Evolutionary conservation across 2,797 vertebrate species (phyloP), one percentile per base, ranked within the genome.

Genomic region (Erpetoichthys calabaricus): DNA sequence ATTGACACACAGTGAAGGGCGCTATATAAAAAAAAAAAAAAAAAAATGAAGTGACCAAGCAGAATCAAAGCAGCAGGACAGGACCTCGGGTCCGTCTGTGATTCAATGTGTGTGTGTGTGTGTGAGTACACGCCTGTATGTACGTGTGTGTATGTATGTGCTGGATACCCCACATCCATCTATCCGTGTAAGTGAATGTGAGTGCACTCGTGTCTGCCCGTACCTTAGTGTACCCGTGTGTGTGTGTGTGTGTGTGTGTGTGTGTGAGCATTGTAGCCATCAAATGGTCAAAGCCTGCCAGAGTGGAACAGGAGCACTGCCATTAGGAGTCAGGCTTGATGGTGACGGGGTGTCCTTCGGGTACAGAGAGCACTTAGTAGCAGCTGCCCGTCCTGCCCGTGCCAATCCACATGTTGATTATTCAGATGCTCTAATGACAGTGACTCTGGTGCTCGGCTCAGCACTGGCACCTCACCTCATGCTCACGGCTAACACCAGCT

Each of bases 221-320:
- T n/a, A 49, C 47, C 7, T 7, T n/a, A 3, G 7, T 53, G 63
- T 65, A 64, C 60, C 62, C 55, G 60, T 67, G 65, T 65, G 64
- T 65, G 64, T 62, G 54, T 62, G 57, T 44, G 45, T n/a, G 9
- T 47, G 53, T 56, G 44, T 44, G 53, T 42, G 10, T 54, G 4
- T 55, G 8, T 46, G 67, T 57, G 25, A 25, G 25, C 25, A 25
- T 25, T 25, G 25, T 79, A 80, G 78, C 80, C 76, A 86, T 86
- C 83, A 76, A 74, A 70, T 81, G 80, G 88, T 88, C 86, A 88
- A 85, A 86, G 83, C 72, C 82, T 84, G 78, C 75, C 80, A 78
- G 73, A 86, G 80, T 83, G 75, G 79, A 81, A 81, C 80, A 79
- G 77, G 79, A 85, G 75, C 77, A 75, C 74, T 86, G 84, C 82